Evolutionary conservation across 2,113 vertebrate species (phyloP), one percentile per base, ranked within the genome.

Genomic region (Dicaeum eximium): DNA sequence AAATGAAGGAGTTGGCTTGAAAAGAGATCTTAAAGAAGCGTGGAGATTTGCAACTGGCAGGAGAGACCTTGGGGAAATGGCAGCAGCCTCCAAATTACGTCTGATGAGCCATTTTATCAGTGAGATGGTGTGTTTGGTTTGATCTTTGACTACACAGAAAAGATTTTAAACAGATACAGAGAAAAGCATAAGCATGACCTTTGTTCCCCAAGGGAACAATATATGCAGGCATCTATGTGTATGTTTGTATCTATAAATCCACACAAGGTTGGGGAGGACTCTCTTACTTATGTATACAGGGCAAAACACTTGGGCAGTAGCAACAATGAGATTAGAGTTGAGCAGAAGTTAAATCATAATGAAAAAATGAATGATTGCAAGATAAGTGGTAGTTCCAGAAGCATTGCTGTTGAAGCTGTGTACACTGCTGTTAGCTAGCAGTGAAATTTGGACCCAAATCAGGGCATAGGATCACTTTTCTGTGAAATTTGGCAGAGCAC

Each of bases 391-490:
- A 30, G 27, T 50, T 80, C 31, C 18, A 45, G 25, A 77, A 72
- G 14, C 2, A 13, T 31, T 73, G 6, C 30, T 69, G 37, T 37
- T 88, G 71, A 86, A 92, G 58, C 33, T 65, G 6, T 28, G n/a
- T 8, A 4, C 4, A 2, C 16, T 79, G 40, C 18, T 80, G 71
- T 78, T 92, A 84, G 69, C 83, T 86, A 92, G 56, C 27, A 67
- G 48, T 57, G 54, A 91, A 94, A 58, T 73, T 66, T 93, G 88
- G 75, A 77, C 38, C 45, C 47, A 58, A 91, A 73, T 86, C 61
- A 73, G 42, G 33, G 50, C 50, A 86, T 15, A 35, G 23, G 37
- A 53, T 65, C 66, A 33, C 25, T 93, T 77, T 94, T 62, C 74
- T 80, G 79, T 86, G 79, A 73, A 58, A 70, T 90, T 80, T 93